Conservation (phyloP, 2,797 vertebrate genomes). For the Paramormyrops hopkinsi region DNA sequence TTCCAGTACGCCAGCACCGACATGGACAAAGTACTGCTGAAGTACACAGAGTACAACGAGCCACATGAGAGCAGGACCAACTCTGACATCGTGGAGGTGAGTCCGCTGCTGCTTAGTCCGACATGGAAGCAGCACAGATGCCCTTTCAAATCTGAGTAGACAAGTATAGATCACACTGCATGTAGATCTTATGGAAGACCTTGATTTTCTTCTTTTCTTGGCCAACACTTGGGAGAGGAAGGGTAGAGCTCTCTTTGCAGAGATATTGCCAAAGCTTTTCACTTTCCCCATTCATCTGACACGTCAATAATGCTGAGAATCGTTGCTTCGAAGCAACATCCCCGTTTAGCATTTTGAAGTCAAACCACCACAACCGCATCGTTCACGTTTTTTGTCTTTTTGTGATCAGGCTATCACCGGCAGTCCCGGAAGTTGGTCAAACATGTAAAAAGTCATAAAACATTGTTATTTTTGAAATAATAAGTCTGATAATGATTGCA, state of each 20-base stretch:
- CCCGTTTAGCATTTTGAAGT: background rate
- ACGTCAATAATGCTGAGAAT: background rate
- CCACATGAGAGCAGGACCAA: slow-evolving; percentile 84
- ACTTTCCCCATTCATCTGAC: background rate
- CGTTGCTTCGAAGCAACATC: background rate
- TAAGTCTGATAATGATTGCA: background rate
- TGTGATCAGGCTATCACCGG: background rate
- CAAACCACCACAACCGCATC: background rate
- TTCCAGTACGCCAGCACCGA: slow-evolving; percentile 86
- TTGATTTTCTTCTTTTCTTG: background rate
- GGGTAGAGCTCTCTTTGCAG: background rate
- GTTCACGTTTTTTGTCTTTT: background rate
- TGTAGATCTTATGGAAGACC: background rate
- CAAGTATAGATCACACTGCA: background rate
- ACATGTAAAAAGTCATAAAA: background rate
- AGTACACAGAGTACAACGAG: slow-evolving; percentile 82
- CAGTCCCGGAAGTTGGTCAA: background rate
- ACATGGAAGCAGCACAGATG: background rate
- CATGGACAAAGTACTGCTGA: slow-evolving; percentile 84
- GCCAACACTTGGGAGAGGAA: background rate
- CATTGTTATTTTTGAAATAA: background rate
- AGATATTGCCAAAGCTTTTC: background rate
- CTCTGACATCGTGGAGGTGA: slow-evolving; percentile 83
- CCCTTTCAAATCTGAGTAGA: background rate
- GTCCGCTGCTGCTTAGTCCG: background rate